phyloP scores from a whole-genome alignment of 2,113 vertebrate genomes.

The Rhynchopsitta pachyrhyncha region DNA sequence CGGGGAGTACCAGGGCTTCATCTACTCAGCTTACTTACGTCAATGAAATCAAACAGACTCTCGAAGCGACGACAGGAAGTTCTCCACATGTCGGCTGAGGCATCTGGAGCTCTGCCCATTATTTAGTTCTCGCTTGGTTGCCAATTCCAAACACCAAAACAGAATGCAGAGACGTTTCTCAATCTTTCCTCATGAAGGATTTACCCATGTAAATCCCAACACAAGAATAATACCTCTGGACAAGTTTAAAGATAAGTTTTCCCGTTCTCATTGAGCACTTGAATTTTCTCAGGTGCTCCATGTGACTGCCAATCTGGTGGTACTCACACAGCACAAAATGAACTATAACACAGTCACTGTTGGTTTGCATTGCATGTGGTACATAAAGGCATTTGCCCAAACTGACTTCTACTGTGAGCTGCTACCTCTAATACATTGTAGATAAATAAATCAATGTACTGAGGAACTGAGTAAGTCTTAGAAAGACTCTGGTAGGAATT shows the following conservation, averaged over 20 bases:
- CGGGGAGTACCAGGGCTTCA: conserved; percentile 11
- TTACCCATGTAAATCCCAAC: conserved; percentile 15
- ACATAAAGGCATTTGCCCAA: background rate
- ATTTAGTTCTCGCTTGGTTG: conserved; percentile 16
- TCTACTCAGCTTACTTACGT: background rate
- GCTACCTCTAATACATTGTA: background rate
- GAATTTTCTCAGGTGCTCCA: background rate
- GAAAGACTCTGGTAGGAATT: background rate
- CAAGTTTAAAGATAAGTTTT: background rate
- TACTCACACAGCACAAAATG: background rate
- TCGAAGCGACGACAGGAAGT: conserved; percentile 41
- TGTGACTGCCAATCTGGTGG: background rate
- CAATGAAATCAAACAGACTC: conserved; percentile 41
- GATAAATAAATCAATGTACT: background rate
- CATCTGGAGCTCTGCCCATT: conserved; percentile 50
- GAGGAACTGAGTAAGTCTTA: background rate
- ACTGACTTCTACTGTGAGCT: background rate
- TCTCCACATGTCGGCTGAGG: conserved; percentile 12
- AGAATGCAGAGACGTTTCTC: conserved; percentile 50
- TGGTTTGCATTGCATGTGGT: background rate
- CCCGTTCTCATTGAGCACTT: background rate
- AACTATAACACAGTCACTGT: background rate
- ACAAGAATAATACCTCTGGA: background rate
- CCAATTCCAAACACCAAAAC: conserved; percentile 49
- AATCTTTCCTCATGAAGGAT: conserved; percentile 23